Base-by-base conservation (phyloP, 2,113 vertebrate species). In the Triplophysa dalaica region DNA sequence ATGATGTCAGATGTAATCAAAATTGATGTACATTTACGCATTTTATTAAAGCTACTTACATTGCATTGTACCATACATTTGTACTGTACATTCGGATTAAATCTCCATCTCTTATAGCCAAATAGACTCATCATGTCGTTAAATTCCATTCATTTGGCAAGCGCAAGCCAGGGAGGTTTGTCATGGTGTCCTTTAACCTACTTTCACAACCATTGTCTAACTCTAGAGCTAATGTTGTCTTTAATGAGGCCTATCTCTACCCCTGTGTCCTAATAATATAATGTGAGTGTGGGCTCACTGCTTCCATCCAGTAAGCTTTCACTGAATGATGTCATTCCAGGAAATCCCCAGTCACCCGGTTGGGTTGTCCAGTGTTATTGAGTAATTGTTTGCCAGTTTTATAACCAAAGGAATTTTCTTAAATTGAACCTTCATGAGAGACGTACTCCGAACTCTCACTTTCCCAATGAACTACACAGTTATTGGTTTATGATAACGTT, bases 221-320 rank as follows among this genome's bases (percentile, higher is more conserved):
- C 41, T 24, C 5, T 8, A 29, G 43, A 52, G 22, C 67, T 70
- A 43, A 80, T 79, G 86, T 82, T 77, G 78, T 60, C 41, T 22
- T 21, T 82, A 82, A 83, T 85, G 56, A 85, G 83, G 72, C 70
- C 63, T 60, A 5, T 65, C 68, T 38, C 29, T 64, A 1, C 3
- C 12, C 43, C 62, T 67, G 3, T 80, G 77, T 29, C 78, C 45
- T 4, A 19, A 29, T 12, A 9, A 69, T 33, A 72, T 87, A 86
- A 87, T 85, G 85, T 82, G 84, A 88, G 8, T 69, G 69, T 82
- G 86, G 79, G 75, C 72, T 82, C 38, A 12, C 45, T 60, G 54
- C 43, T 43, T 14, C 78, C 86, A 87, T 88, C 85, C 79, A 21
- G 64, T 43, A 72, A 63, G 64, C 45, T 83, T 84, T 81, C 67